Base-by-base conservation (phyloP, 1,140 invertebrate genomes). In the Yoshiicerus persimilis region DNA sequence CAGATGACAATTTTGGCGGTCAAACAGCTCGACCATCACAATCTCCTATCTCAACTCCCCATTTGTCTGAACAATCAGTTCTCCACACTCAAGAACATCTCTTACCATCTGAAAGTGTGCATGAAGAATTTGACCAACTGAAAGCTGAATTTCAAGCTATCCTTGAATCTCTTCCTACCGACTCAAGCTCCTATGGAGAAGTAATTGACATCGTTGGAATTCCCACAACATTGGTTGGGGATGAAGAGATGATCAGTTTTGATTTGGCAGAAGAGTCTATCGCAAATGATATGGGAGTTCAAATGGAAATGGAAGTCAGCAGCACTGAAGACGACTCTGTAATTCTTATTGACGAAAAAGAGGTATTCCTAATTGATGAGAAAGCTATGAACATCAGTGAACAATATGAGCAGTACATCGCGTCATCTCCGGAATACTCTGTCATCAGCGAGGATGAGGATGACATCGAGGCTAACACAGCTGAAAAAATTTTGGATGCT, bases 91-190 rank as follows among this genome's bases (percentile, higher is more conserved):
- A 41, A 77, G n/a, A 16, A 23, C 34, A 80, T n/a, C 9, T 32
- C 2, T 4, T 25, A 41, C 10, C 36, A 47, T 41, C 25, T 5
- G 27, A 4, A 30, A 30, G 30, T 25, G 30, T 27, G 25, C 25
- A 8, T 10, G 83, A 75, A 23, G 23, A 47, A 13, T 88, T 70
- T 47, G 84, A 88, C 38, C 75, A 88, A 38, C 87, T 90, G 6
- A 66, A 75, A 66, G 88, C 86, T 13, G 89, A 90, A 64, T 90
- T 87, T 32, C 32, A 90, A 84, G 84, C 80, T 10, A 90, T 90
- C n/a, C 84, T 90, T 6, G 88, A 86, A 41, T 87, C 87, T 39
- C 86, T 90, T 27, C 85, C 84, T 9, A 38, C 39, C n/a, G 64
- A 56, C 38, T 9, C 86, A 75, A 47, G 30, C 25, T 25, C 27